Evolutionary conservation across 1,140 invertebrate genomes (phyloP), one percentile per base, ranked within the genome.

Genomic region (Bombyx mandarina): DNA sequence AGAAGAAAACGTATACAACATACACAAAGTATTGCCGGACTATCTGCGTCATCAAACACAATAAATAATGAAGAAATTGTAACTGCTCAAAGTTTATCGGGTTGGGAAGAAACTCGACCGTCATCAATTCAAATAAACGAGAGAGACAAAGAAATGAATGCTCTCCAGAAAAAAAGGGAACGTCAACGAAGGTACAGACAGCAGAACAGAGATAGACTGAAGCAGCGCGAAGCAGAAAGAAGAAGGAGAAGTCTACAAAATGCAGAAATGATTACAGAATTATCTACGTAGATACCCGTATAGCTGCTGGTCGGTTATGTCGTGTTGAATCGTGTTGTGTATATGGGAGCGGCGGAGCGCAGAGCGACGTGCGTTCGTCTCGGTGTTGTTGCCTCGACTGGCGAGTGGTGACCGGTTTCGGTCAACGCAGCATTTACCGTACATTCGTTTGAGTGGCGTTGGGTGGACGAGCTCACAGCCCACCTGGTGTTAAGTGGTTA

Each of bases 1-100:
- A 67, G 62, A 61, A 65, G 66, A 52, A 44, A 58, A 60, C 59
- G 61, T 52, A 55, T 54, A 62, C 61, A 61, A 57, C 43, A 52
- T 59, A 55, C 46, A 60, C 56, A 62, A 62, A 58, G 58, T 59
- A 64, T 57, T 54, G 22, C 50, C 42, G 56, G 51, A 62, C 9
- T 45, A 54, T 54, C 57, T 44, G 61, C 58, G 26, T 62, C 62
- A 62, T 58, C 62, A 57, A 60, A 60, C n/a, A 59, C 58, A 12
- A 62, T 57, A 35, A 64, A 59, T 44, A 60, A 57, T 62, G 54
- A 56, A 57, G 60, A 66, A 60, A 52, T 54, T 54, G 57, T 57
- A 45, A 56, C 62, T 47, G 22, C 56, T 61, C 56, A 56, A 54
- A 57, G 47, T 60, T 57, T 55, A 52, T 57, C 58, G 54, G 63